Conservation (phyloP, 2,888 invertebrate genomes). For the Chelonus formosanus region DNA sequence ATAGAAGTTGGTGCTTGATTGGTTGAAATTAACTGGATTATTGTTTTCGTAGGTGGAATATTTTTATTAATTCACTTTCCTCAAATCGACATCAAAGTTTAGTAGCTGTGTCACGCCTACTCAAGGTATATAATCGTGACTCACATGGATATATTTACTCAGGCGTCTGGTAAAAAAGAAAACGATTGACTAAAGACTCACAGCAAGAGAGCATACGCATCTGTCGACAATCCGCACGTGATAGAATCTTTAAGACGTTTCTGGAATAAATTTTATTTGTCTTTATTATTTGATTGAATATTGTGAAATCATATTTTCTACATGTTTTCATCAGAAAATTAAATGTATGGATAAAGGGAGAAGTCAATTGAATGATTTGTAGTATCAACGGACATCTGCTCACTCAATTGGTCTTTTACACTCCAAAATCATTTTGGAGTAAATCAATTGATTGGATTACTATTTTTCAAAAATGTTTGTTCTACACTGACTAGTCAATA, state of each 20-base stretch:
- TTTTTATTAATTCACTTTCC: no score
- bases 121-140: slow-evolving; percentile 35
- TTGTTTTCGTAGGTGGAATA: no score
- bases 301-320: slow-evolving; percentile 12
- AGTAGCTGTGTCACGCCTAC: background rate
- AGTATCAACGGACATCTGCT: no score
- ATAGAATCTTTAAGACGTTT: slow-evolving; percentile 11
- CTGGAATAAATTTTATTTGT: slow-evolving; percentile 2
- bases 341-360: background rate
- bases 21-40: no score
- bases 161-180: slow-evolving; percentile 36
- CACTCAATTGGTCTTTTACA: no score
- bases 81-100: background rate
- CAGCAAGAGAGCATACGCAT: slow-evolving; percentile 31
- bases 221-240: slow-evolving; percentile 30
- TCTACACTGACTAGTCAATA: no score
- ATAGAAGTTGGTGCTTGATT: no score
- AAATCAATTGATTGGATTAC: no score
- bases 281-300: background rate
- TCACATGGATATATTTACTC: slow-evolving; percentile 41
- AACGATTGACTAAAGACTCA: slow-evolving; percentile 24
- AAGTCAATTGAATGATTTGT: background rate
- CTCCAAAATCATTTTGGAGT: no score
- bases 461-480: no score
- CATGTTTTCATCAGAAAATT: background rate